Evolutionary conservation across 2,888 invertebrate species (phyloP).

Genomic region (Oscheius sp.): DNA sequence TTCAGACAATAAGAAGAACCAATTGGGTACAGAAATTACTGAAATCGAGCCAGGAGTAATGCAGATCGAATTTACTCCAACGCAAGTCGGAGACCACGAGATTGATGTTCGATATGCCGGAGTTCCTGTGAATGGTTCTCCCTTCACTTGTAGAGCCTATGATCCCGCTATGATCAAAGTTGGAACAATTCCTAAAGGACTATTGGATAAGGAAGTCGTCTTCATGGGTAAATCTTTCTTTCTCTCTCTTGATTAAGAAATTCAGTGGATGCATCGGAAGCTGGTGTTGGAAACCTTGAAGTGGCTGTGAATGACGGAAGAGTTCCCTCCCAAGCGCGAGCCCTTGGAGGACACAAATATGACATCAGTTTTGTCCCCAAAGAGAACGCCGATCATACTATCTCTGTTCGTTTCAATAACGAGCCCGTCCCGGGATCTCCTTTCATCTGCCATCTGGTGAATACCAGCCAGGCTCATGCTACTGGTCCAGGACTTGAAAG

Average conservation of each 20-base stretch:
- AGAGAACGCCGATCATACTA: slow-evolving; percentile 65
- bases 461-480: slow-evolving; percentile 77
- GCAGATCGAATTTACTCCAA: slow-evolving; percentile 84
- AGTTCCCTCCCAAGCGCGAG: slow-evolving; percentile 94
- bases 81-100: slow-evolving; percentile 82
- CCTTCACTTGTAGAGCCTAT: slow-evolving; percentile 87
- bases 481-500: slow-evolving; percentile 79
- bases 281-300: slow-evolving; percentile 96
- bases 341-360: slow-evolving; percentile 82
- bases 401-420: slow-evolving; percentile 70
- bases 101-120: slow-evolving; percentile 71
- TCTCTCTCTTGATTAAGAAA: neutral
- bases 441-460: slow-evolving; percentile 87
- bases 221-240: slow-evolving; percentile 72
- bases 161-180: slow-evolving; percentile 83
- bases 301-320: slow-evolving; percentile 97
- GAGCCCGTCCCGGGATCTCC: slow-evolving; percentile 84
- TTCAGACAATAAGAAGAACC: slow-evolving; percentile 59
- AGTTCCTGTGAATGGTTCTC: slow-evolving; percentile 83
- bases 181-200: slow-evolving; percentile 82
- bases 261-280: slow-evolving; percentile 89
- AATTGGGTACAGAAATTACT: slow-evolving; percentile 52
- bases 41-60: slow-evolving; percentile 60
- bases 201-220: slow-evolving; percentile 89
- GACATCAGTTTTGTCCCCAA: slow-evolving; percentile 70